Conservation (phyloP, 2,113 vertebrate genomes). For the Pelodiscus sinensis region DNA sequence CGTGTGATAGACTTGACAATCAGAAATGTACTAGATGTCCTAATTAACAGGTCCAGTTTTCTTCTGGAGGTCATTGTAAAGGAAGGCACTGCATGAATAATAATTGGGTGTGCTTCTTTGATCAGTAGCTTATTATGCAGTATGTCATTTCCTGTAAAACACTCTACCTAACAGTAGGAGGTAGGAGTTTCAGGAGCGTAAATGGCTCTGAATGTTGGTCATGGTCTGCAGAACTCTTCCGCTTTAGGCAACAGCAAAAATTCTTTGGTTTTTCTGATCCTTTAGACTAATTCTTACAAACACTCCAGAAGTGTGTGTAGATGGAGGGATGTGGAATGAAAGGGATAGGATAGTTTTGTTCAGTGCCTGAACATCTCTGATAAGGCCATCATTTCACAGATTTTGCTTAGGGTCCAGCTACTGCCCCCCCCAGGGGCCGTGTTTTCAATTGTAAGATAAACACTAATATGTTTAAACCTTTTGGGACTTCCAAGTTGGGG, state of each 20-base stretch:
- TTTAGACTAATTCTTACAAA: background rate
- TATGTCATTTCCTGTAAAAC: background rate
- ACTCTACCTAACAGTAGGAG: background rate
- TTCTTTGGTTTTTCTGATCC: background rate
- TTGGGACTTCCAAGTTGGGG: background rate
- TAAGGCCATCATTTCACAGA: background rate
- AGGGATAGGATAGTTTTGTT: background rate
- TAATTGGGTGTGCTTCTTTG: background rate
- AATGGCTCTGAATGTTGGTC: background rate
- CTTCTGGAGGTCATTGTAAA: background rate
- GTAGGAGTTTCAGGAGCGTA: background rate
- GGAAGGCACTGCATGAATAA: background rate
- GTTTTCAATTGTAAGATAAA: background rate
- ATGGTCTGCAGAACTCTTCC: background rate
- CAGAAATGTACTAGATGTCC: background rate
- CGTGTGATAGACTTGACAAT: background rate
- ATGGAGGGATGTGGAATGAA: rapidly evolving
- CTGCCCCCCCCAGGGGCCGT: background rate
- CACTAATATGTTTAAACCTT: background rate
- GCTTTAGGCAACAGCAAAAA: rapidly evolving
- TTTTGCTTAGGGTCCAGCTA: background rate
- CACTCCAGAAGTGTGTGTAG: background rate
- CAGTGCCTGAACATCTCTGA: background rate
- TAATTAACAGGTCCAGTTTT: rapidly evolving
- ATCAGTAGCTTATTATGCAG: background rate